Conservation (phyloP, 2,797 vertebrate species). For the Nannoperca australis region DNA sequence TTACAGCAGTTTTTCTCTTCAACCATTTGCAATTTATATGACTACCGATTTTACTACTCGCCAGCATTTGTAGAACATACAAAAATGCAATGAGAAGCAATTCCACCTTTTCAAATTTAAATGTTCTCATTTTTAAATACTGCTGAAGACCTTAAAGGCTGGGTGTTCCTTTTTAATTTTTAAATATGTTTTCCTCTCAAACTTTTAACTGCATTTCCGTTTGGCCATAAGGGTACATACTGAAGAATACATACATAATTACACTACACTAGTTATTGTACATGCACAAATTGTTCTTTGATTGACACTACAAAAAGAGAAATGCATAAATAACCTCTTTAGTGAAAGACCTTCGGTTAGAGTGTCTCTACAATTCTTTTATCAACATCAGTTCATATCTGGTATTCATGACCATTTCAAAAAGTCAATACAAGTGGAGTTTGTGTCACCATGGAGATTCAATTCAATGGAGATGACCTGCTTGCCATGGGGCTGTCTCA, state of each 20-base stretch:
- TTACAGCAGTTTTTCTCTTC: too few relatives aligned
- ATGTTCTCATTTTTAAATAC: neutral
- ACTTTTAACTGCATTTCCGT: neutral
- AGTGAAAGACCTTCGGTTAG: neutral
- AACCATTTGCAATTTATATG: too few relatives aligned
- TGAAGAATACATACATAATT: too few relatives aligned
- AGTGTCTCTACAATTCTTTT: neutral
- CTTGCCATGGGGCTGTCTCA: conserved; percentile 73
- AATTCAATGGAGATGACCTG: conserved; percentile 44
- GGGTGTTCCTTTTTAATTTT: too few relatives aligned
- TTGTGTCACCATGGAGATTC: conserved; percentile 48
- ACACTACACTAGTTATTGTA: too few relatives aligned
- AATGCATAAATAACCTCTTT: neutral
- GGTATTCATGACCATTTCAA: conserved; percentile 17
- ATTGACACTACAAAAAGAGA: neutral
- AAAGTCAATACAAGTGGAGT: neutral
- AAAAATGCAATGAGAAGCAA: too few relatives aligned
- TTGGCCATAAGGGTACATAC: neutral
- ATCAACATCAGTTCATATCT: neutral
- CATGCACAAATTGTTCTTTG: neutral
- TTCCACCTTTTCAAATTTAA: neutral
- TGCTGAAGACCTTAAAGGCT: neutral
- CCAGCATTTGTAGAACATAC: too few relatives aligned
- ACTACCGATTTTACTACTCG: too few relatives aligned
- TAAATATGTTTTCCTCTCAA: too few relatives aligned